phyloP scores from a whole-genome alignment of 2,113 vertebrate species.

The Pan troglodytes region NHGRI_mPanTro3-v2.1_pri NC_072403.2:119077501-119078000 shows the following conservation, averaged over 20 bases:
- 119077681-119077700: neutral
- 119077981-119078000: too few relatives aligned
- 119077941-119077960: too few relatives aligned
- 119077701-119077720: neutral
- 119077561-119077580: neutral
- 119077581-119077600: neutral
- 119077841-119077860: too few relatives aligned
- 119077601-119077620: neutral
- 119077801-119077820: too few relatives aligned
- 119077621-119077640: neutral
- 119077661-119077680: neutral
- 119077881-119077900: too few relatives aligned
- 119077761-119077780: neutral
- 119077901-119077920: too few relatives aligned
- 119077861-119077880: too few relatives aligned
- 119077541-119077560: neutral
- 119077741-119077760: neutral
- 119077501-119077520: neutral
- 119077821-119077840: too few relatives aligned
- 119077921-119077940: too few relatives aligned
- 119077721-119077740: neutral
- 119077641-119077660: neutral
- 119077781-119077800: too few relatives aligned
- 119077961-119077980: too few relatives aligned
- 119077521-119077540: neutral